phyloP scores from a whole-genome alignment of 1,140 invertebrate genomes.

The Eupristina koningsbergeri region DNA sequence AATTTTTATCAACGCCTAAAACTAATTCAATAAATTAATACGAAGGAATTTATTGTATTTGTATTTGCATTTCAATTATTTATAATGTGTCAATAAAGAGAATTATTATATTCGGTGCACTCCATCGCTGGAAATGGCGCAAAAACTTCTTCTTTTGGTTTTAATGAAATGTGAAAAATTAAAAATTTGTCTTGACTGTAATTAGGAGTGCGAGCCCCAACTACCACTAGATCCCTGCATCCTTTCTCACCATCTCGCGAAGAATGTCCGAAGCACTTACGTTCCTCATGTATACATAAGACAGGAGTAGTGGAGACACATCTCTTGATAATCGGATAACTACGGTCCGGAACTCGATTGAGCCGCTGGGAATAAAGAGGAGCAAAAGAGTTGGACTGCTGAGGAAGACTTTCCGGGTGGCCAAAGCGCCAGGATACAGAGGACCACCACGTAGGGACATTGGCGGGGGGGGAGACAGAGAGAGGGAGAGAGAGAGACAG shows the following conservation, averaged over 20 bases:
- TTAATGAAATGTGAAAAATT: neutral
- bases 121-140: no score
- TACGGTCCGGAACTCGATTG: conserved; percentile 45
- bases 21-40: no score
- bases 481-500: neutral
- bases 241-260: neutral
- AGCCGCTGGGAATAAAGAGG: neutral
- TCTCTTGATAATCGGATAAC: conserved; percentile 45
- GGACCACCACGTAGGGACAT: neutral
- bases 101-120: no score
- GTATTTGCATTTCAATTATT: no score
- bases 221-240: neutral
- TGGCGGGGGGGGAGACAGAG: neutral
- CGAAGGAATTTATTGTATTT: no score
- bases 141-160: no score
- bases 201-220: neutral
- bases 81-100: no score
- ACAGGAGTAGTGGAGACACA: neutral
- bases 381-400: neutral
- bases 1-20: no score
- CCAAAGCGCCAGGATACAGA: neutral
- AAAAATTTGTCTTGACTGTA: neutral
- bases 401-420: conserved; percentile 1
- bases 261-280: conserved; percentile 5
- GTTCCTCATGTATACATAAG: neutral